Base-by-base conservation (phyloP, 2,888 invertebrate genomes). In the Caenorhabditis zanzibari region DNA sequence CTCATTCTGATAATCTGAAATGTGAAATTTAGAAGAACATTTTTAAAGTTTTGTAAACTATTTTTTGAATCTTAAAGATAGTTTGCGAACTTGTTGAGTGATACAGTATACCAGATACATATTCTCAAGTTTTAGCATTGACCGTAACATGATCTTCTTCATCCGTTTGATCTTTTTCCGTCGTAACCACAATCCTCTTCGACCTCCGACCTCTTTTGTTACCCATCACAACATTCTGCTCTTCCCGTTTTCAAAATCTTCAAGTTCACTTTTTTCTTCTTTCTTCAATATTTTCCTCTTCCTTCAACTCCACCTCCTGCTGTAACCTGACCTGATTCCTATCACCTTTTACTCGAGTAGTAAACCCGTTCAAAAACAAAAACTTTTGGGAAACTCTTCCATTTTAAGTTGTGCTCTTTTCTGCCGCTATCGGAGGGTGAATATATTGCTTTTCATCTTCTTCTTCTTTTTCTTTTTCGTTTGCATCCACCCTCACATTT, bases 401-500 rank as follows among this genome's bases (percentile, higher is more conserved):
- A 49, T 58, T 28, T 9, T 72, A 16, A 35, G 38, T 35, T 74
- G 63, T 74, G 63, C 64, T 56, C 74, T 64, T 64, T 64, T 61
- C n/a, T 47, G 24, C 54, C 73, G 24, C 12, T 14, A 12, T 26
- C 54, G 54, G 68, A 68, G 49, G 68, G 47, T 44, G 47, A 47
- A 47, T n/a, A 28, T 59, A 72, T 64, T 71, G 49, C 61, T 66
- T 72, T 66, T 59, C 52, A 72, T 80, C 38, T 38, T 38, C 38
- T 38, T 38, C 38, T 64, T 56, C 66, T 59, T 56, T n/a, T n/a
- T n/a, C n/a, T n/a, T n/a, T 14, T 47, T 54, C 56, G 19, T 22
- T 49, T 56, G 54, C 77, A 61, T 56, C 77, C 77, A 72, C 76
- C 77, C 68, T 77, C 77, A 81, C 68, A 68, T 73, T 74, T 79